A percentile compares a stretch with the other conserved stretches of the same genome.
Conservation (phyloP, 2,797 vertebrate genomes). For the Neosilurus mollespiculum region DNA sequence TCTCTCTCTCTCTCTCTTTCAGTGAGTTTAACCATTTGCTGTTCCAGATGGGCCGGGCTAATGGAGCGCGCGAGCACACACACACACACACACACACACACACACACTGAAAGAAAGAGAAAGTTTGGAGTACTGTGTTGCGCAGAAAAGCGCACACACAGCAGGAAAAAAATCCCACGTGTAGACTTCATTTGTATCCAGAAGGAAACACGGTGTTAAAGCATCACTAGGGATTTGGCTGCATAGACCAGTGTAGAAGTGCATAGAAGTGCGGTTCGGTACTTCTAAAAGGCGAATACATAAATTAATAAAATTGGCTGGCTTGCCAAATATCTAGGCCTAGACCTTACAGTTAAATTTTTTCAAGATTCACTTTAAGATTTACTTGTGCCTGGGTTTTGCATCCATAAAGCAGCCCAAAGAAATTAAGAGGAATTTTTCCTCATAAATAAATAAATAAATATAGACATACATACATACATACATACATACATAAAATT, state of each 20-base stretch:
- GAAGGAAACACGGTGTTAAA: conserved; percentile 1
- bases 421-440: background rate
- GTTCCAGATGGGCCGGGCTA: conserved; percentile 62
- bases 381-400: background rate
- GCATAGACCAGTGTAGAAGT: background rate
- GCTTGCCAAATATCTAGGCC: background rate
- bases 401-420: too few relatives aligned
- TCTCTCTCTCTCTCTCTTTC: conserved; percentile 36
- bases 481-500: background rate
- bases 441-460: background rate
- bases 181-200: conserved; percentile 2
- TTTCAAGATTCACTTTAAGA: too few relatives aligned
- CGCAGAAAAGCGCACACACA: conserved; percentile 5
- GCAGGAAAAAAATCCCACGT: background rate
- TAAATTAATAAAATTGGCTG: background rate
- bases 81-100: conserved; percentile 21
- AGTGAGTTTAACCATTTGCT: conserved; percentile 62
- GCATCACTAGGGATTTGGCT: background rate
- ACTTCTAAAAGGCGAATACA: background rate
- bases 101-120: background rate
- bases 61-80: conserved; percentile 33
- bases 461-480: background rate
- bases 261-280: background rate
- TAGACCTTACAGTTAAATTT: background rate
- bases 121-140: background rate